Conservation (phyloP, 2,797 vertebrate genomes). For the Uromys caudimaculatus region DNA sequence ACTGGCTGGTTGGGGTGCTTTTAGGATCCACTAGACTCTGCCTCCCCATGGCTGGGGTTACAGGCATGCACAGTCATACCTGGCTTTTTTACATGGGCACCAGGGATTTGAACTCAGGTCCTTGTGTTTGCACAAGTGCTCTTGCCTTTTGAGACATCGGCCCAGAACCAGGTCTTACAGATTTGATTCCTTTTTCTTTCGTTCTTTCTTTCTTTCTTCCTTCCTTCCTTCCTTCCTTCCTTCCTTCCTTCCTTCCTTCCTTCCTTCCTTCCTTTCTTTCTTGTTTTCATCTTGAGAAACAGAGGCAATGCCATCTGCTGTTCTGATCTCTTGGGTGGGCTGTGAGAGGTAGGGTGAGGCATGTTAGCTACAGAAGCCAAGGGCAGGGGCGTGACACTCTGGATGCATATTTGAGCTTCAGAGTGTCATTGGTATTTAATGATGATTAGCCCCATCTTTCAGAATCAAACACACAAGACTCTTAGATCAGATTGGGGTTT, state of each 20-base stretch:
- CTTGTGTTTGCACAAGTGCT: background rate
- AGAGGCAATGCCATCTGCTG: background rate
- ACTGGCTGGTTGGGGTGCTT: background rate
- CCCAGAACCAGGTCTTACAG: background rate
- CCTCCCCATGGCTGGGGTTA: background rate
- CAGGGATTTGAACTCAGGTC: background rate
- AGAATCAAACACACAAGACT: background rate
- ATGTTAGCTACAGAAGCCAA: background rate
- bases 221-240: background rate
- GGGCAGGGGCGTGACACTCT: no score
- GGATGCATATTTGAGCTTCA: background rate
- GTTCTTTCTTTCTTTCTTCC: background rate
- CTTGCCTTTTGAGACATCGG: background rate
- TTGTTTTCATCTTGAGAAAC: background rate
- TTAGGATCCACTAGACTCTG: background rate
- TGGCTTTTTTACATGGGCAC: background rate
- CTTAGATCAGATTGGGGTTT: background rate
- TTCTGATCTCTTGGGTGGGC: background rate
- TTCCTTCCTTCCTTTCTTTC: background rate
- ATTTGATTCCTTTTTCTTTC: background rate
- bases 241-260: rapidly evolving
- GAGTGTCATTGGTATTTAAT: background rate
- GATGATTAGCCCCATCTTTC: background rate
- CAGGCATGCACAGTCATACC: background rate
- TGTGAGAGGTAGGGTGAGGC: background rate